phyloP scores from a whole-genome alignment of 2,888 invertebrate species.

The Ennomos fuscantarius region DNA sequence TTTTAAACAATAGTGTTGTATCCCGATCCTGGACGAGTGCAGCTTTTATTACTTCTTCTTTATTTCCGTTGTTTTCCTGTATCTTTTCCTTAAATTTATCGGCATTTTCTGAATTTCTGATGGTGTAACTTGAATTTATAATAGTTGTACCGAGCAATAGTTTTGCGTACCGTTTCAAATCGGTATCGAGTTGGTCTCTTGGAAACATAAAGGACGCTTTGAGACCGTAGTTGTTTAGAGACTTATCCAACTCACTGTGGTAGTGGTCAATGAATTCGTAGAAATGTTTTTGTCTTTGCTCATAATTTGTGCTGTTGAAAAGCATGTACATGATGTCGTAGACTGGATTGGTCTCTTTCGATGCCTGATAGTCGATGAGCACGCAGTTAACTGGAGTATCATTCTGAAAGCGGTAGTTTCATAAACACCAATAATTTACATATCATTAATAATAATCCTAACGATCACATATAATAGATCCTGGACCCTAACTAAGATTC shows the following conservation, averaged over 20 bases:
- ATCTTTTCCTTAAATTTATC: slow-evolving; percentile 15
- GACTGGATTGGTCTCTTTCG: slow-evolving; percentile 46
- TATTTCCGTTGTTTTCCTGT: not conserved
- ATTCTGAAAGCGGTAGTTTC: slow-evolving; percentile 42
- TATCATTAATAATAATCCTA: no score
- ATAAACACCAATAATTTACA: no score
- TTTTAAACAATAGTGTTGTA: slow-evolving; percentile 6
- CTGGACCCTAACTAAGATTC: no score
- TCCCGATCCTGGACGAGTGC: not conserved
- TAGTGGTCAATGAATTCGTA: slow-evolving; percentile 43
- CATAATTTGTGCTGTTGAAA: slow-evolving; percentile 53
- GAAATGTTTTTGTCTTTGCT: slow-evolving; percentile 45
- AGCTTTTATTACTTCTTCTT: not conserved
- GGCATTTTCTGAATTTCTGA: slow-evolving; percentile 44
- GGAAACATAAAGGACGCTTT: slow-evolving; percentile 45
- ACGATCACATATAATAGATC: no score
- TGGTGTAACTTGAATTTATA: slow-evolving; percentile 33
- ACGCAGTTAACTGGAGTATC: slow-evolving; percentile 40
- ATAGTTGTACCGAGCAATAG: slow-evolving; percentile 34
- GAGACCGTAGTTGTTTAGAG: slow-evolving; percentile 41
- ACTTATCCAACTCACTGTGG: slow-evolving; percentile 43
- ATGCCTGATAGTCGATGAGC: slow-evolving; percentile 56
- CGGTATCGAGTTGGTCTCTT: slow-evolving; percentile 47
- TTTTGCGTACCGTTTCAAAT: slow-evolving; percentile 47
- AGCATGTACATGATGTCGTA: slow-evolving; percentile 51